These are phyloP conservation scores for Rousettus madagascariensis DNA, from an alignment of 2,797 vertebrate species.

Conservation along the genomic window DNA sequence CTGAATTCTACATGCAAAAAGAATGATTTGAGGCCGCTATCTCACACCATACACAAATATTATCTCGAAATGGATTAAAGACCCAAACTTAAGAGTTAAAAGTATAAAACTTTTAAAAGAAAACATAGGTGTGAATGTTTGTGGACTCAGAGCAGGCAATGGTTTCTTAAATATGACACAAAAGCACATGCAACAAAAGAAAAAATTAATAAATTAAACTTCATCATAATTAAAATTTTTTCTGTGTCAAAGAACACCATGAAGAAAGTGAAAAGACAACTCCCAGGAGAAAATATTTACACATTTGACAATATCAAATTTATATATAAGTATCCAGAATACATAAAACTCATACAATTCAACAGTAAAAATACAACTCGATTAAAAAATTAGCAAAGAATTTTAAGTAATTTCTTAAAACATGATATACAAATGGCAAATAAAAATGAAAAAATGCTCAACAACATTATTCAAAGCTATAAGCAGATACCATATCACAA, in stretches of 20 bases:
- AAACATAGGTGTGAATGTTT: background rate
- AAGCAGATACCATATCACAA: background rate
- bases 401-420: background rate
- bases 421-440: background rate
- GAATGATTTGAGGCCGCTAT: background rate
- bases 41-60: background rate
- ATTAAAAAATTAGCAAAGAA: background rate
- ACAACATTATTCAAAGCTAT: background rate
- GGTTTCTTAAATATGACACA: background rate
- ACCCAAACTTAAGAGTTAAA: background rate
- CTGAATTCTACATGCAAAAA: background rate
- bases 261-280: background rate
- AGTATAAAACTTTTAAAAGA: background rate
- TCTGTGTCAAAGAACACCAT: background rate
- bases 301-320: background rate
- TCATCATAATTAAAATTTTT: background rate
- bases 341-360: background rate
- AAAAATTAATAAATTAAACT: background rate
- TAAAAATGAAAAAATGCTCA: background rate
- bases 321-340: background rate
- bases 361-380: background rate
- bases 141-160: background rate
- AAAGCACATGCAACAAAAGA: background rate
- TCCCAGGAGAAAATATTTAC: background rate
- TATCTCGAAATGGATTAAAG: background rate